phyloP scores from a whole-genome alignment of 1,140 invertebrate species.

The Dolichoris vasculosae region DNA sequence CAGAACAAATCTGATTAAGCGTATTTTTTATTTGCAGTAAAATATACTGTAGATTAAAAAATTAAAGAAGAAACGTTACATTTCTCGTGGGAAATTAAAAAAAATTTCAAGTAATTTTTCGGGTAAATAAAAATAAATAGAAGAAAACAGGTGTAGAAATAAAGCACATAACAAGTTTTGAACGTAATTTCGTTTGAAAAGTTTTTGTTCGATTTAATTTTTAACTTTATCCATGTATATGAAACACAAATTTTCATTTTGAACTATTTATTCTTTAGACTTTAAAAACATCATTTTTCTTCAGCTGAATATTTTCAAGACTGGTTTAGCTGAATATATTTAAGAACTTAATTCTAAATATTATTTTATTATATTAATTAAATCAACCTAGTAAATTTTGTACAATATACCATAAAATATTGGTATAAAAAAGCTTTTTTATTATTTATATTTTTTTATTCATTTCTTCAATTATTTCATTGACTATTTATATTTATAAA shows the following conservation, averaged over 20 bases:
- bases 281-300: too few relatives aligned
- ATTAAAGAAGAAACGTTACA: not conserved
- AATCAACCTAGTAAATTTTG: too few relatives aligned
- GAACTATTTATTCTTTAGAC: not conserved
- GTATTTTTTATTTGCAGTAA: not conserved
- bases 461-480: too few relatives aligned
- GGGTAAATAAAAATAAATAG: not conserved
- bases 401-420: too few relatives aligned
- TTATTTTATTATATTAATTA: too few relatives aligned
- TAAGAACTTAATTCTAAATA: too few relatives aligned
- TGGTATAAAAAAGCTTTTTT: too few relatives aligned
- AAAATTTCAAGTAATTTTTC: slow-evolving; percentile 1
- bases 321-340: too few relatives aligned
- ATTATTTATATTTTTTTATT: too few relatives aligned
- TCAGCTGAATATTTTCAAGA: too few relatives aligned
- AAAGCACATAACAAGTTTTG: not conserved
- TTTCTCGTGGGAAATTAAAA: slow-evolving; percentile 23
- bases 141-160: not conserved
- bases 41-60: not conserved
- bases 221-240: not conserved
- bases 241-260: not conserved
- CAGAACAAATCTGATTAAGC: not conserved
- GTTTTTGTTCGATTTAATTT: slow-evolving; percentile 39
- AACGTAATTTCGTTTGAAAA: slow-evolving; percentile 4
- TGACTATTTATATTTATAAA: too few relatives aligned